Conservation (phyloP, 2,113 vertebrate genomes). For the Microcebus jonahi region DNA sequence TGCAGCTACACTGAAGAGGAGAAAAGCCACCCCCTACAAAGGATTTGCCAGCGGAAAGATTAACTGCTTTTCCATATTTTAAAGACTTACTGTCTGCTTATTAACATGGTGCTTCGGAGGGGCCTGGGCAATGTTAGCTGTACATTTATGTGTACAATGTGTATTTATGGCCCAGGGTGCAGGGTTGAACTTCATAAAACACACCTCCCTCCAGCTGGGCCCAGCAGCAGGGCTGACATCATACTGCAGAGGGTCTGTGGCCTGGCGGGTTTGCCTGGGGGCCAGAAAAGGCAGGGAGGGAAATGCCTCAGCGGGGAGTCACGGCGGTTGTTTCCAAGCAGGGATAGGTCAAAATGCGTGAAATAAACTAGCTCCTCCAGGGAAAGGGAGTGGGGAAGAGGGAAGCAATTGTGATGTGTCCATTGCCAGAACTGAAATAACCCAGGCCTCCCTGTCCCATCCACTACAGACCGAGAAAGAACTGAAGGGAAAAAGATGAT, state of each 20-base stretch:
- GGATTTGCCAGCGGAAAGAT: conserved; percentile 84
- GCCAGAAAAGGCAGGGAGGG: conserved; percentile 83
- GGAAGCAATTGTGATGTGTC: conserved; percentile 62
- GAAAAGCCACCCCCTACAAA: conserved; percentile 71
- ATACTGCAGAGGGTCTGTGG: conserved; percentile 81
- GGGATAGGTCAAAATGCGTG: conserved; percentile 74
- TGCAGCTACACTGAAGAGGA: not conserved
- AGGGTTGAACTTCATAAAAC: conserved; percentile 86
- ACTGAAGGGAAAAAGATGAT: not conserved
- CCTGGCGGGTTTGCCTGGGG: conserved; percentile 83
- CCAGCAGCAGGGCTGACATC: conserved; percentile 84
- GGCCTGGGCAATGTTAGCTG: conserved; percentile 87
- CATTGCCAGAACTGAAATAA: conserved; percentile 73
- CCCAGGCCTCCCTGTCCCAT: conserved; percentile 53
- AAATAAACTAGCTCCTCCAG: conserved; percentile 80
- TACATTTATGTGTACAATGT: conserved; percentile 83
- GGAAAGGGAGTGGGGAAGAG: conserved; percentile 39
- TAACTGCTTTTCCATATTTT: conserved; percentile 85
- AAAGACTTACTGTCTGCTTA: conserved; percentile 86
- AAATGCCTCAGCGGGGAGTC: conserved; percentile 81
- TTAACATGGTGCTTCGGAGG: conserved; percentile 85
- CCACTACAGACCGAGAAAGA: not conserved
- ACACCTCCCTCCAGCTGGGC: conserved; percentile 87
- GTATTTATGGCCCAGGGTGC: conserved; percentile 86
- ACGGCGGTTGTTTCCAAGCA: conserved; percentile 61